A percentile compares a stretch with the other conserved stretches of the same genome.
phyloP scores from a whole-genome alignment of 2,888 invertebrate genomes.

The Sialis lutaria region DNA sequence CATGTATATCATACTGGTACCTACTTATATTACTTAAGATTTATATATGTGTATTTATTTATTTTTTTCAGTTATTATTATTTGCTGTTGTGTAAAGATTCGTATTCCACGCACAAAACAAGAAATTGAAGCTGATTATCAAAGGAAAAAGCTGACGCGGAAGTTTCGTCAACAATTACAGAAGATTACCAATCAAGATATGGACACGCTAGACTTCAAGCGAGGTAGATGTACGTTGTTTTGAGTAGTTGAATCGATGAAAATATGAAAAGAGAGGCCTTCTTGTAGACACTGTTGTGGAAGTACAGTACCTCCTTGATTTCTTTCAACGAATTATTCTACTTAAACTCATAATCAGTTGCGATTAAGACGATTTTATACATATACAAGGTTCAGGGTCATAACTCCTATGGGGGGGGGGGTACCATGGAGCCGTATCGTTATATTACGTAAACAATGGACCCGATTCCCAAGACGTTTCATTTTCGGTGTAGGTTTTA shows the following conservation, averaged over 20 bases:
- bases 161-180: constrained; percentile 68
- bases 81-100: constrained; percentile 82
- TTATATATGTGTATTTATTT: not conserved
- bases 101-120: constrained; percentile 88
- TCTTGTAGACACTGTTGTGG: not conserved
- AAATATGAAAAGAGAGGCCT: not conserved
- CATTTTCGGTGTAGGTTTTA: too few relatives aligned
- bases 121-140: constrained; percentile 86
- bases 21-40: not conserved
- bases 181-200: constrained; percentile 67
- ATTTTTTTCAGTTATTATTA: constrained; percentile 48
- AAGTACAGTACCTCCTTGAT: not conserved
- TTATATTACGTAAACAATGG: too few relatives aligned
- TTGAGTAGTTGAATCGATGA: too few relatives aligned
- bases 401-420: too few relatives aligned
- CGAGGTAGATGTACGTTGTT: constrained; percentile 33
- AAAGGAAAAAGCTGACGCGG: constrained; percentile 62
- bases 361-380: too few relatives aligned
- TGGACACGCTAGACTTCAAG: constrained; percentile 66
- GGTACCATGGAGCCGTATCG: too few relatives aligned
- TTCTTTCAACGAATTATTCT: too few relatives aligned
- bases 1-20: not conserved
- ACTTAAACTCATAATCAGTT: too few relatives aligned
- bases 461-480: too few relatives aligned
- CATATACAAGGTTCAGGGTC: too few relatives aligned